Evolutionary conservation across 2,797 vertebrate species (phyloP).

Genomic region (Amniataba percoides): DNA sequence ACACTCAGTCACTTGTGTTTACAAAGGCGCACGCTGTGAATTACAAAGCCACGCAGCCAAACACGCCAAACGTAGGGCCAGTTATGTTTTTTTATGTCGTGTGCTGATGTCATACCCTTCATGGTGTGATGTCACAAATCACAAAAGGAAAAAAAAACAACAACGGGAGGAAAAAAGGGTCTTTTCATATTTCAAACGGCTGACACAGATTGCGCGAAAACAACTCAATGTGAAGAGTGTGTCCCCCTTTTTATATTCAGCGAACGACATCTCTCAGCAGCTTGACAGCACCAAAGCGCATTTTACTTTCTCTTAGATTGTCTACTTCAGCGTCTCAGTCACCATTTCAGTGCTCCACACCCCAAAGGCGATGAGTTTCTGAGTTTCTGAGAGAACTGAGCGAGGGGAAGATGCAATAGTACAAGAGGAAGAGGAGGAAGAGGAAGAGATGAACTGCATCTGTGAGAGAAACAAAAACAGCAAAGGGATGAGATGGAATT

Average conservation of each 20-base stretch:
- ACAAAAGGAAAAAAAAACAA: too few relatives aligned
- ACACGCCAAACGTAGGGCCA: not conserved
- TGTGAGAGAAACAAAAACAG: constrained; percentile 5
- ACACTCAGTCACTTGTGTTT: constrained; percentile 9
- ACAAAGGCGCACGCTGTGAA: not conserved
- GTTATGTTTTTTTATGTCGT: not conserved
- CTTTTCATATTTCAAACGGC: not conserved
- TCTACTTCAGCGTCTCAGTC: constrained; percentile 27
- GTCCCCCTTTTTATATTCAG: constrained; percentile 4
- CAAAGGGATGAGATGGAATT: constrained; percentile 21
- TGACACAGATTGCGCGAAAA: constrained; percentile 4
- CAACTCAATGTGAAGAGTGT: not conserved
- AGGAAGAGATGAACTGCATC: constrained; percentile 9
- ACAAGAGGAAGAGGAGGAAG: constrained; percentile 17
- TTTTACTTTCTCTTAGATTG: constrained; percentile 30
- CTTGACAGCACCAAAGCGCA: constrained; percentile 31
- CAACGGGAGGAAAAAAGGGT: not conserved
- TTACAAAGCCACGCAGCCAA: not conserved
- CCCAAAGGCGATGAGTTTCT: constrained; percentile 20
- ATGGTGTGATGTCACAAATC: not conserved
- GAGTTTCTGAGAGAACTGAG: constrained; percentile 21
- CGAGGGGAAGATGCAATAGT: not conserved
- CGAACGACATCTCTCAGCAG: constrained; percentile 24
- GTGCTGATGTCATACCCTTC: not conserved
- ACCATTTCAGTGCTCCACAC: constrained; percentile 15